Percentiles rank a stretch among this genome's conserved stretches.
These are phyloP conservation scores for Thamnophis elegans DNA, from an alignment of 2,797 vertebrate genomes.

Conservation along the genomic window DNA sequence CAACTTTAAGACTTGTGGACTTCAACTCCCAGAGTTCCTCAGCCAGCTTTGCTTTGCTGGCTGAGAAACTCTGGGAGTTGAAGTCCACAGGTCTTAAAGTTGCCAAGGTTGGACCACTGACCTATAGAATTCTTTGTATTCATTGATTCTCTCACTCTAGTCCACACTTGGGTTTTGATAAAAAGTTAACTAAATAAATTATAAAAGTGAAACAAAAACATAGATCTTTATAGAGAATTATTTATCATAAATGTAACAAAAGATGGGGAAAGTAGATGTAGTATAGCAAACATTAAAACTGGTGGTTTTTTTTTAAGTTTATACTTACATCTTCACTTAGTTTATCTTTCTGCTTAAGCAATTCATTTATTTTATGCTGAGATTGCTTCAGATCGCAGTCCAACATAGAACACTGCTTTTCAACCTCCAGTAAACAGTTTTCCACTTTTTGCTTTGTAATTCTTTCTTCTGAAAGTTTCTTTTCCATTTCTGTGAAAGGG, in stretches of 20 bases:
- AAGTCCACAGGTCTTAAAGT: too few species aligned
- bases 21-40: too few species aligned
- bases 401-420: slow-evolving; percentile 93
- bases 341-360: slow-evolving; percentile 88
- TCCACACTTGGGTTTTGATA: background rate
- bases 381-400: slow-evolving; percentile 98
- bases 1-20: too few species aligned
- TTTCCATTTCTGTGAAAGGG: slow-evolving; percentile 85
- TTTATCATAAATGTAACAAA: background rate
- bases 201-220: background rate
- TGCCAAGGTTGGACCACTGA: too few species aligned
- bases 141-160: background rate
- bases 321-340: slow-evolving; percentile 88
- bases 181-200: background rate
- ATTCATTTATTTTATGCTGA: slow-evolving; percentile 92
- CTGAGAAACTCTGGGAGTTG: too few species aligned
- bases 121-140: background rate
- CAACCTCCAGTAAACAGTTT: slow-evolving; percentile 89
- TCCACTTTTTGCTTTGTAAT: slow-evolving; percentile 89
- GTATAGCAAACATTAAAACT: background rate
- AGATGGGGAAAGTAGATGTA: background rate
- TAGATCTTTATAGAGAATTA: background rate
- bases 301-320: background rate
- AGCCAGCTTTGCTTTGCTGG: too few species aligned
- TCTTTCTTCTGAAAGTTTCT: slow-evolving; percentile 92